Evolutionary conservation across 2,113 vertebrate genomes (phyloP), one percentile per base, ranked within the genome.

Genomic region (Anhinga anhinga): DNA sequence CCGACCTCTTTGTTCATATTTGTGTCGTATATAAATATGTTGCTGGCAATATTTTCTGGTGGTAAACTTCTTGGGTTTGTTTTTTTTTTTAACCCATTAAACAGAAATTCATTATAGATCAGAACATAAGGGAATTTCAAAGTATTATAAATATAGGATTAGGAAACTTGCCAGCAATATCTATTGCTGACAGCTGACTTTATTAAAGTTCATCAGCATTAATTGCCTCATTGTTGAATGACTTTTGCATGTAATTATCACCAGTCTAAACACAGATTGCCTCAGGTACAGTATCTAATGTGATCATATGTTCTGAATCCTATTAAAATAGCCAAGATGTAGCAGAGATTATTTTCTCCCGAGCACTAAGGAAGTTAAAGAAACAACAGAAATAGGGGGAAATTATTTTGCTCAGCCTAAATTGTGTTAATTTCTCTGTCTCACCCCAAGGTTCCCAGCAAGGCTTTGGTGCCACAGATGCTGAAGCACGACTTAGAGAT

Each of bases 181-280:
- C 98, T 97, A 94, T 91, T 34, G 77, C 97, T 97, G 98, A 97
- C 98, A 98, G 97, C 95, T 87, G 95, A 98, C 97, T 98, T 98
- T 97, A 98, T 73, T 98, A 97, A 98, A 98, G 97, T 98, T 98
- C 97, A 98, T 98, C 97, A 98, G 94, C 98, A 98, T 97, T 98
- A 98, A 98, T 97, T 97, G 97, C 95, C 91, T 98, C 93, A 96
- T 97, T 96, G 91, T 96, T 96, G 96, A 97, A 97, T 95, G 95
- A 96, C 97, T 98, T 98, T 79, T 96, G 86, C 87, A 96, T 97
- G 97, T 95, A 98, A 97, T 97, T 98, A 98, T 96, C 97, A 97
- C 95, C 96, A 97, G 96, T 95, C 98, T 97, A 98, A 98, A 97
- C 95, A 97, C 90, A 97, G 95, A 97, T 93, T 97, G 98, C 97